A percentile compares a stretch with the other conserved stretches of the same genome.
phyloP scores from a whole-genome alignment of 2,797 vertebrate genomes.

The Myotis daubentonii region DNA sequence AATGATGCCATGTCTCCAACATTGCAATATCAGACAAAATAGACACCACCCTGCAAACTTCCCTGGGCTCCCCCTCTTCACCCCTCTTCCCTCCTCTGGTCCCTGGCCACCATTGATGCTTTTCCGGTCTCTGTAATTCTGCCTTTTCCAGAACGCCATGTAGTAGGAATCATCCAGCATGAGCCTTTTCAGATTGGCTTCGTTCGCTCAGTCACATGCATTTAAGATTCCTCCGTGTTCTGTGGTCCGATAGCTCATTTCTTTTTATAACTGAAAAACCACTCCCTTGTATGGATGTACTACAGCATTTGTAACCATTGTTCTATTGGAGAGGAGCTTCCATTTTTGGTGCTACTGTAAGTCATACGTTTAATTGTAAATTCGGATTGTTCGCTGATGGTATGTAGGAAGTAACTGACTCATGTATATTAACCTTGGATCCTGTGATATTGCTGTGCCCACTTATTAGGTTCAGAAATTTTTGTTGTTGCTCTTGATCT shows the following conservation, averaged over 20 bases:
- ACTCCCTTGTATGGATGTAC: background rate
- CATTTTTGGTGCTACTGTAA: background rate
- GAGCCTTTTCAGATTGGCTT: background rate
- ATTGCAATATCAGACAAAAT: background rate
- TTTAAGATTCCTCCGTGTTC: background rate
- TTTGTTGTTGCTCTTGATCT: background rate
- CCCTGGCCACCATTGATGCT: background rate
- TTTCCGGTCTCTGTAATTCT: background rate
- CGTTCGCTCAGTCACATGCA: background rate
- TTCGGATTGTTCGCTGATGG: background rate
- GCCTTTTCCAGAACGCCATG: background rate
- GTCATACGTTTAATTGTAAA: background rate
- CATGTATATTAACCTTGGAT: background rate
- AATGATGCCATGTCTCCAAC: background rate
- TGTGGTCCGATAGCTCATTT: background rate
- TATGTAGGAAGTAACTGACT: background rate
- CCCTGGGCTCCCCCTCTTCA: background rate
- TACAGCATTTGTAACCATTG: background rate
- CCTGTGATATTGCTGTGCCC: background rate
- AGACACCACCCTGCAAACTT: background rate
- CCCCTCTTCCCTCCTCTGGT: background rate
- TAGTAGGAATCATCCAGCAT: no score
- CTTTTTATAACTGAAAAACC: background rate
- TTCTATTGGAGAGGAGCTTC: background rate
- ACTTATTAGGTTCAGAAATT: background rate